phyloP scores from a whole-genome alignment of 2,888 invertebrate genomes.

The Rhaphigaster nebulosa region DNA sequence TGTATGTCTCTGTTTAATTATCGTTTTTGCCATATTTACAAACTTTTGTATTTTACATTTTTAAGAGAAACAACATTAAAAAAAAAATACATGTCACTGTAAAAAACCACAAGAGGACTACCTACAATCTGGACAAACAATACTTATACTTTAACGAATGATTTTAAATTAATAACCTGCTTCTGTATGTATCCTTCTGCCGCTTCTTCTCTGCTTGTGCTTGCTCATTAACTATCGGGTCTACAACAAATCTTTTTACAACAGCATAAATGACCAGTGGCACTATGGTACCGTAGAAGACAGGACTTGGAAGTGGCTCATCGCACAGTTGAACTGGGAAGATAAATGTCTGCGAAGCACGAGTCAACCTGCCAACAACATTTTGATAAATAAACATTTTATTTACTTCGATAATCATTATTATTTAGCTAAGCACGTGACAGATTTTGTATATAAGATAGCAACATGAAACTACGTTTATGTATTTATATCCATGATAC shows the following conservation, averaged over 20 bases:
- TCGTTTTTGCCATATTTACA: too few relatives aligned
- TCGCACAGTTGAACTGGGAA: slow-evolving; percentile 93
- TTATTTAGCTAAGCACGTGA: too few relatives aligned
- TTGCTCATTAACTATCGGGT: slow-evolving; percentile 84
- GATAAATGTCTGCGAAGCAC: slow-evolving; percentile 89
- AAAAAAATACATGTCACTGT: too few relatives aligned
- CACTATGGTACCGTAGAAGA: slow-evolving; percentile 93
- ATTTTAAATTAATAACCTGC: slow-evolving; percentile 70
- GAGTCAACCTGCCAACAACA: slow-evolving; percentile 77
- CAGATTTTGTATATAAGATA: too few relatives aligned
- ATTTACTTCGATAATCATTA: too few relatives aligned
- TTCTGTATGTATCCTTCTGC: slow-evolving; percentile 84
- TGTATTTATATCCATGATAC: too few relatives aligned
- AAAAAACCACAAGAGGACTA: too few relatives aligned
- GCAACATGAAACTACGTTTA: too few relatives aligned
- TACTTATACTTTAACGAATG: neutral
- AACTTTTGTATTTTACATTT: too few relatives aligned
- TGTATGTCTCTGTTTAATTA: too few relatives aligned
- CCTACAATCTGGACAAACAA: too few relatives aligned
- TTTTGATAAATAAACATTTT: neutral
- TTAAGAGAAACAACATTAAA: too few relatives aligned
- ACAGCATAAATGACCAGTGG: slow-evolving; percentile 86
- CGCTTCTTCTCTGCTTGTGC: slow-evolving; percentile 85
- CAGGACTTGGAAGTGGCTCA: slow-evolving; percentile 88
- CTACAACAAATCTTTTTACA: slow-evolving; percentile 87